phyloP scores from a whole-genome alignment of 2,888 invertebrate species.

The Salticus scenicus region DNA sequence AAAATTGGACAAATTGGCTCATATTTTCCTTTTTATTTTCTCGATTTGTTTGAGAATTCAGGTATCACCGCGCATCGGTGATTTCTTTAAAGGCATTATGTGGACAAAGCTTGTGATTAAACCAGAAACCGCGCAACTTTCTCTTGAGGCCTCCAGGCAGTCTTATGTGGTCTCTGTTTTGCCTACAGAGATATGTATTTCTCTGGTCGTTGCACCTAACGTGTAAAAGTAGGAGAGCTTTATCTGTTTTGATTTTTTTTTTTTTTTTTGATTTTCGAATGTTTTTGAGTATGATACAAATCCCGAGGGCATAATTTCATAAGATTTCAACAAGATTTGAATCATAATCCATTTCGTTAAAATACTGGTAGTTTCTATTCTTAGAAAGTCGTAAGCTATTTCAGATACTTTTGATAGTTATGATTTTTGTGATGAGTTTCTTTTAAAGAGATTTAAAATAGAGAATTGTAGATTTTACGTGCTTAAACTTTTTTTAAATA shows the following conservation, averaged over 20 bases:
- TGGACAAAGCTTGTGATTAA: slow-evolving; percentile 12
- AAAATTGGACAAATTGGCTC: background rate
- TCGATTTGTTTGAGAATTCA: background rate
- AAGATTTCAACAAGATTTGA: background rate
- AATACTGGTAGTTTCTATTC: background rate
- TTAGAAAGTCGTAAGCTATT: background rate
- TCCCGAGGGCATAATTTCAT: background rate
- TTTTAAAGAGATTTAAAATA: too few species aligned
- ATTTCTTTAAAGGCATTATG: background rate
- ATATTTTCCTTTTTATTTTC: background rate
- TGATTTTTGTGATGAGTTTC: too few species aligned
- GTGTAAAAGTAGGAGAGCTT: background rate
- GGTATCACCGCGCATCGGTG: slow-evolving; percentile 6
- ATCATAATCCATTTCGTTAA: background rate
- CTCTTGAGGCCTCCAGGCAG: background rate
- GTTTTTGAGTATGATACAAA: background rate
- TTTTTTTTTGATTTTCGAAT: background rate
- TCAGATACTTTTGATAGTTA: too few species aligned
- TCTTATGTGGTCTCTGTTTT: background rate
- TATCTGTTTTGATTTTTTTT: background rate
- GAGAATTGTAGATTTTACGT: too few species aligned
- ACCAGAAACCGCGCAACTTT: background rate
- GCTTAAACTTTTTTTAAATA: too few species aligned
- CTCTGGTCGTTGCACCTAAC: slow-evolving; percentile 15
- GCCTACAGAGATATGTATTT: background rate